Evolutionary conservation across 1,140 invertebrate species (phyloP), one percentile per base, ranked within the genome.

Genomic region (Cyrtorhinus lividipennis): DNA sequence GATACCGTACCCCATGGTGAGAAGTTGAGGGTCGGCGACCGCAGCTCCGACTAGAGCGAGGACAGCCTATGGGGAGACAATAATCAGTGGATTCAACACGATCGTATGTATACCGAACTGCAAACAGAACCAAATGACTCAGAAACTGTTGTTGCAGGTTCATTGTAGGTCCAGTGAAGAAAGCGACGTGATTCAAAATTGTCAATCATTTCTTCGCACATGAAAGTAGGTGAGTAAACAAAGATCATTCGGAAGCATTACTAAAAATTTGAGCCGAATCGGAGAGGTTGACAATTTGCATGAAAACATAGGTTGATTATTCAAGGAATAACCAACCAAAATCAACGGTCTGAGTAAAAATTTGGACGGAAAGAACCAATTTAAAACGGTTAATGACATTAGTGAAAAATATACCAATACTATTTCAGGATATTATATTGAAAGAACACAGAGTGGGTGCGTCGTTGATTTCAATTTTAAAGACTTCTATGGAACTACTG

Each of bases 51-150:
- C 72, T 70, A 74, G 68, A 71, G 72, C 73, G 70, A n/a, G n/a
- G n/a, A n/a, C n/a, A 71, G 73, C 73, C 74, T 73, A 73, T 74
- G 73, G 73, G 70, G 72, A 72, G 72, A 74, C 71, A 72, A 72
- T n/a, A n/a, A n/a, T n/a, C n/a, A n/a, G n/a, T n/a, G n/a, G n/a
- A n/a, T n/a, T n/a, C n/a, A n/a, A n/a, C n/a, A n/a, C n/a, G n/a
- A n/a, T n/a, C n/a, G n/a, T n/a, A n/a, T n/a, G n/a, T n/a, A 53
- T 12, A 53, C 10, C 5, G 5, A 53, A 5, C 48, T 53, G 48
- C 10, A 53, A 53, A 53, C 20, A 20, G 20, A 53, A 53, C 20
- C 10, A 12, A 53, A 12, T 12, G 8, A 22, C 5, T 53, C 18
- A 5, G 48, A 15, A 10, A 8, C 8, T 15, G 8, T 44, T 44